A percentile compares a stretch with the other conserved stretches of the same genome.
These are phyloP conservation scores for Apogon talboti DNA, from an alignment of 2,797 vertebrate genomes.

Conservation along the genomic window DNA sequence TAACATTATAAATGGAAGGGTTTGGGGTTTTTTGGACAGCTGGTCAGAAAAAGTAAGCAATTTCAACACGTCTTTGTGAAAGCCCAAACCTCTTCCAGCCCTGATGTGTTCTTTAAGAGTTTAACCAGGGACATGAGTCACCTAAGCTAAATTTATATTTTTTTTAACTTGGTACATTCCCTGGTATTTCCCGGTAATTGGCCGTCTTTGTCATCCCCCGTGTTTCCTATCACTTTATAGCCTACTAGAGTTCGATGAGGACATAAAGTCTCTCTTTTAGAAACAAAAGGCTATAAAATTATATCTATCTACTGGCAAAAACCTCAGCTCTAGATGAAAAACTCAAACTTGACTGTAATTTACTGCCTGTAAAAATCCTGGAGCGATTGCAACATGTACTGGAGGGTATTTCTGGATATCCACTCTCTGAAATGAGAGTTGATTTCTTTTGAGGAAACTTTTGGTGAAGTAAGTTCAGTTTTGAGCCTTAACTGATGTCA, in stretches of 20 bases:
- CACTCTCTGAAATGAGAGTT: slow-evolving; percentile 7
- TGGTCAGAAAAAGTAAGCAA: slow-evolving; percentile 18
- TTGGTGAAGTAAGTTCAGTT: slow-evolving; percentile 23
- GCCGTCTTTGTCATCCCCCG: background rate
- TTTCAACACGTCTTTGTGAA: slow-evolving; percentile 13
- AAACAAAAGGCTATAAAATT: slow-evolving; percentile 11
- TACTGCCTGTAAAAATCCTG: slow-evolving; percentile 4
- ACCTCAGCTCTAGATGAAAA: slow-evolving; percentile 28
- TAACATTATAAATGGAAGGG: background rate
- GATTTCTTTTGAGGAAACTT: slow-evolving; percentile 25
- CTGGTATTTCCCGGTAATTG: no score
- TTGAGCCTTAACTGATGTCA: slow-evolving; percentile 52
- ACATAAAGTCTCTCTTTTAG: background rate
- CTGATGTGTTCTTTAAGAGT: slow-evolving; percentile 1
- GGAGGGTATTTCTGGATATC: slow-evolving; percentile 11
- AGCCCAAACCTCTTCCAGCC: slow-evolving; percentile 28
- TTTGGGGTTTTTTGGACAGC: slow-evolving; percentile 15
- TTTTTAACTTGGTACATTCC: slow-evolving; percentile 4
- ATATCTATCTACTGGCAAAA: slow-evolving; percentile 18
- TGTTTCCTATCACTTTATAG: slow-evolving; percentile 9
- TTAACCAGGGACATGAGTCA: background rate
- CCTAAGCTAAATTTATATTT: background rate
- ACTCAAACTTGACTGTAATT: slow-evolving; percentile 17
- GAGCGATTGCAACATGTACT: background rate
- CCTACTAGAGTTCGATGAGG: background rate